These are phyloP conservation scores for Oncopodura yosiiana DNA, from an alignment of 1,140 invertebrate genomes.

Conservation along the genomic window DNA sequence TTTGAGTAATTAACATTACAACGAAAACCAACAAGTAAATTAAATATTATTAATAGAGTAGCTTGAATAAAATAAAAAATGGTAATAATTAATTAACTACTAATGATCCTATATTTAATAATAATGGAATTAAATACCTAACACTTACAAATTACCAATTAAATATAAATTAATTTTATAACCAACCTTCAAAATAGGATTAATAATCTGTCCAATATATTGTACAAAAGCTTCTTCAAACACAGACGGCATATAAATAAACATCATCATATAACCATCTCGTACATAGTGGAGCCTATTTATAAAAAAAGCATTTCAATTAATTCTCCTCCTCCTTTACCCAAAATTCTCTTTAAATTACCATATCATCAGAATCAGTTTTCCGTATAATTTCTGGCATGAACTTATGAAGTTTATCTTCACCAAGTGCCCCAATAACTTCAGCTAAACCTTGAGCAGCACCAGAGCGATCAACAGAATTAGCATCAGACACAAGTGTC, in stretches of 20 bases:
- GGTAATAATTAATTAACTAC: no score
- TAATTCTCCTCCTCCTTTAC: no score
- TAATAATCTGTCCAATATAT: constrained; percentile 95
- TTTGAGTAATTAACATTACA: no score
- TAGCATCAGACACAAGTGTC: constrained; percentile 89
- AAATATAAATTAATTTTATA: constrained; percentile 10
- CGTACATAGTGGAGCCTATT: constrained; percentile 96
- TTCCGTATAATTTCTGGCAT: constrained; percentile 98
- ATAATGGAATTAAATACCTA: no score
- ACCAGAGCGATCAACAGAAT: constrained; percentile 90
- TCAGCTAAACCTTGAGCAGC: constrained; percentile 93
- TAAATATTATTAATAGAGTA: no score
- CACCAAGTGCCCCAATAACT: constrained; percentile 90
- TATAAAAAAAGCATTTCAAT: no score
- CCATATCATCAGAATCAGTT: constrained; percentile 84
- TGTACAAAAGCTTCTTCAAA: constrained; percentile 91
- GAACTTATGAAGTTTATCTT: constrained; percentile 86
- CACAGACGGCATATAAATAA: constrained; percentile 96
- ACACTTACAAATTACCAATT: not conserved
- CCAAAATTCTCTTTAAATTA: no score
- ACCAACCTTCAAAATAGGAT: constrained; percentile 90
- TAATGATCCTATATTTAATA: no score
- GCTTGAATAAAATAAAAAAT: no score
- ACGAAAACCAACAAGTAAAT: no score
- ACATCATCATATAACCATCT: constrained; percentile 99